Evolutionary conservation across 2,797 vertebrate species (phyloP).

Genomic region (Clamator glandarius): DNA sequence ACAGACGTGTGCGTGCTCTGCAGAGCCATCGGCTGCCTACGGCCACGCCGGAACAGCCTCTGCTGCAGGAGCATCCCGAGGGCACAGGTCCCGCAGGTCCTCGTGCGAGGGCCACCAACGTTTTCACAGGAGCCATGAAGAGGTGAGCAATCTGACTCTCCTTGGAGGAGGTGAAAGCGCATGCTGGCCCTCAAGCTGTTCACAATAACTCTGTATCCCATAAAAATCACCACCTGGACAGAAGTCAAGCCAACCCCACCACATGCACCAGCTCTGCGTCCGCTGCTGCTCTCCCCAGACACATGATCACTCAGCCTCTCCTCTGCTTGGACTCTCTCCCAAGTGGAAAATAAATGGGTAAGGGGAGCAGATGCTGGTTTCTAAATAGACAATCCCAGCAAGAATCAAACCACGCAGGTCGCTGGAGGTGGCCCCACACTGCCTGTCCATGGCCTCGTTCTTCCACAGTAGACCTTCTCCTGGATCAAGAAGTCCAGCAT

Average conservation of each 20-base stretch:
- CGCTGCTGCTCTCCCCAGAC: neutral
- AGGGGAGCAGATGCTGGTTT: neutral
- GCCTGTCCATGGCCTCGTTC: fast-evolving
- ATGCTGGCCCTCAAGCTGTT: neutral
- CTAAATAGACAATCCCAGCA: neutral
- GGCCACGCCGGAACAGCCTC: neutral
- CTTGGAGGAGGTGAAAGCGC: fast-evolving
- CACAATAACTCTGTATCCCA: neutral
- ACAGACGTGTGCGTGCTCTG: neutral
- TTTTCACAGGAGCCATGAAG: neutral
- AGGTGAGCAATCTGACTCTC: neutral
- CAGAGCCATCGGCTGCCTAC: neutral
- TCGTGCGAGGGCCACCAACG: fast-evolving
- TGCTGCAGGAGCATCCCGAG: fast-evolving
- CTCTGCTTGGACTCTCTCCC: neutral
- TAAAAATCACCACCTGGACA: neutral
- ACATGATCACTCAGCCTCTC: neutral
- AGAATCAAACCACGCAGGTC: neutral
- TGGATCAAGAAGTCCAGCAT: neutral
- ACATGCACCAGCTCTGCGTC: neutral
- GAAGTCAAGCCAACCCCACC: fast-evolving
- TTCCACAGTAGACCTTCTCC: neutral
- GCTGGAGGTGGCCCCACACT: neutral
- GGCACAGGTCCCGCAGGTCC: neutral
- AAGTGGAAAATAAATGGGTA: fast-evolving